Evolutionary conservation across 2,888 invertebrate species (phyloP), one percentile per base, ranked within the genome.

Genomic region (Pristionchus arcanus): DNA sequence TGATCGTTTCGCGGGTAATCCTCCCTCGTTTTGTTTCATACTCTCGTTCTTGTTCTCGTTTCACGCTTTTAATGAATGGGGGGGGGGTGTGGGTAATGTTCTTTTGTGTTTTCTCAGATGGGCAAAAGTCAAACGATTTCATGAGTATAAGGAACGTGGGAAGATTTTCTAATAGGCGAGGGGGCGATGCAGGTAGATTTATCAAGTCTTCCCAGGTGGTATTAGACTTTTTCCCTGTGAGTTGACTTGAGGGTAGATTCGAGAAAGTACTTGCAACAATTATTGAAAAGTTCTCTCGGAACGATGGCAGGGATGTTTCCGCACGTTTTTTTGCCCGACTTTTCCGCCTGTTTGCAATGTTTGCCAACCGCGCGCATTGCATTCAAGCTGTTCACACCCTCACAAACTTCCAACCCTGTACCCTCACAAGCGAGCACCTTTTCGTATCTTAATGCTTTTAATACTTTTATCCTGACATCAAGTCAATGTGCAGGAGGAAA

Each of bases 361-460:
- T 81, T 81, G 81, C 49, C 42, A 49, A 49, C 42, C 49, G n/a
- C 28, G 74, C 16, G 49, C 53, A 28, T n/a, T 63, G 42, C 42
- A 49, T 53, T 15, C 81, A 81, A 81, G 81, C 81, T 81, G 81
- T 81, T 81, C 81, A 81, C 81, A 81, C 81, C 49, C 49, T 81
- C 49, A 16, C 42, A 49, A 49, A 49, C 42, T 49, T 49, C 42
- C 42, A 49, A 49, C 42, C 42, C 42, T 49, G 42, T 49, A 49
- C 42, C 42, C 42, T 49, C 42, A 49, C 42, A 49, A 49, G 42
- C 42, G 42, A n/a, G 63, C 21, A n/a, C 63, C 71, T 34, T 71
- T 31, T 34, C 31, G 13, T 49, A 11, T 49, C 42, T 49, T n/a
- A 13, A 49, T 49, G 13, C 42, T 49, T 13, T 9, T 49, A 11